Conservation (phyloP, 1,140 invertebrate species). For the Trachymyrmex cornetzi region DNA sequence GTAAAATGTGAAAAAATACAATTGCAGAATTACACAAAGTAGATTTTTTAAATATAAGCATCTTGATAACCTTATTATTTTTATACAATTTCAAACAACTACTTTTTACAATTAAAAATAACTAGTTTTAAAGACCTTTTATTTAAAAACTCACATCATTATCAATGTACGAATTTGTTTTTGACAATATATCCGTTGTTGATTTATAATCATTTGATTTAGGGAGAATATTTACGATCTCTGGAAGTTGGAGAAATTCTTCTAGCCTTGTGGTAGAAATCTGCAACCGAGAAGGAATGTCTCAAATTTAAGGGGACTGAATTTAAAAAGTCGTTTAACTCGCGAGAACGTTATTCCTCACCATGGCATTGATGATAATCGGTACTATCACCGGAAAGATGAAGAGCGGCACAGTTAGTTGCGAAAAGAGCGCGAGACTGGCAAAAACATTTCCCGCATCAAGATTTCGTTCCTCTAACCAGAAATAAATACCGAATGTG, state of each 20-base stretch:
- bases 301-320: neutral
- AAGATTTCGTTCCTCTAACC: slow-evolving; percentile 87
- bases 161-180: slow-evolving; percentile 52
- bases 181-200: slow-evolving; percentile 18
- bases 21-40: neutral
- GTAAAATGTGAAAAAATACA: neutral
- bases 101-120: neutral
- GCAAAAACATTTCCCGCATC: slow-evolving; percentile 92
- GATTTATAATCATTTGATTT: slow-evolving; percentile 72
- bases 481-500: slow-evolving; percentile 90
- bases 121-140: neutral
- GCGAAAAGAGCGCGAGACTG: slow-evolving; percentile 93
- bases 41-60: neutral
- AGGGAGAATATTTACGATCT: slow-evolving; percentile 88
- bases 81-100: neutral
- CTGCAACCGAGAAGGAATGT: slow-evolving; percentile 80
- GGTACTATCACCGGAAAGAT: slow-evolving; percentile 93
- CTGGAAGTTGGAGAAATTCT: slow-evolving; percentile 90
- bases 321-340: neutral
- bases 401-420: slow-evolving; percentile 92
- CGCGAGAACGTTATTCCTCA: slow-evolving; percentile 84
- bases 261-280: slow-evolving; percentile 90
- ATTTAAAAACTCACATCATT: slow-evolving; percentile 59
- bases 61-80: neutral
- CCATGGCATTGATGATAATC: slow-evolving; percentile 92